Base-by-base conservation (phyloP, 1,140 invertebrate species). In the Pygmarrhopalites habei region DNA sequence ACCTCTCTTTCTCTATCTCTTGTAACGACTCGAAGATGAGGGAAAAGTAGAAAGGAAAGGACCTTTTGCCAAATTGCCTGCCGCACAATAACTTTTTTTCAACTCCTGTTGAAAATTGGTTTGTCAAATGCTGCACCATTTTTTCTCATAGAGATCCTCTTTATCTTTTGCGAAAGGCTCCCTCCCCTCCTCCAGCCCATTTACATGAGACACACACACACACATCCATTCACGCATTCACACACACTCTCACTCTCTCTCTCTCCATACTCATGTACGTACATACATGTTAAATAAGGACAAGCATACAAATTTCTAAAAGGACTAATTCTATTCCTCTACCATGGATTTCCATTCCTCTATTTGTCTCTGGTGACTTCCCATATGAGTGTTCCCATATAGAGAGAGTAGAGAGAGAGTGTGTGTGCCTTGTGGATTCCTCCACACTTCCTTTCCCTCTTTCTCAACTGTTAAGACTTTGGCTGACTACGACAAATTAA, bases 41-140 rank as follows among this genome's bases (percentile, higher is more conserved):
- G 58, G 41, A 56, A 47, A 57, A 57, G 56, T n/a, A 58, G 60
- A 62, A 58, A 60, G 44, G 64, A 62, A 61, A 66, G 53, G 64
- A 66, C 64, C 64, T 66, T n/a, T 62, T 62, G 64, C 64, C 56
- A 66, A 66, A 66, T 66, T 66, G 65, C 65, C 62, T 66, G 65
- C 62, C 65, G 65, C 65, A 62, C 60, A 62, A 66, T 62, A 66
- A 62, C 60, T 66, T 66, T 66, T 65, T 66, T 66, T 58, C 61
- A 59, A 62, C 65, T 62, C 60, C 60, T 66, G n/a, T n/a, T 62
- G 55, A 56, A 66, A 66, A 62, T 66, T 62, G 65, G 60, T 59
- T 66, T 66, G 65, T 66, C 65, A 66, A 62, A 62, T 66, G 55
- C 55, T 62, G 56, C 39, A 58, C 47, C 52, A 65, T 65, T 65